Evolutionary conservation across 2,797 vertebrate species (phyloP).

Genomic region (Parauchenoglanis ngamensis): DNA sequence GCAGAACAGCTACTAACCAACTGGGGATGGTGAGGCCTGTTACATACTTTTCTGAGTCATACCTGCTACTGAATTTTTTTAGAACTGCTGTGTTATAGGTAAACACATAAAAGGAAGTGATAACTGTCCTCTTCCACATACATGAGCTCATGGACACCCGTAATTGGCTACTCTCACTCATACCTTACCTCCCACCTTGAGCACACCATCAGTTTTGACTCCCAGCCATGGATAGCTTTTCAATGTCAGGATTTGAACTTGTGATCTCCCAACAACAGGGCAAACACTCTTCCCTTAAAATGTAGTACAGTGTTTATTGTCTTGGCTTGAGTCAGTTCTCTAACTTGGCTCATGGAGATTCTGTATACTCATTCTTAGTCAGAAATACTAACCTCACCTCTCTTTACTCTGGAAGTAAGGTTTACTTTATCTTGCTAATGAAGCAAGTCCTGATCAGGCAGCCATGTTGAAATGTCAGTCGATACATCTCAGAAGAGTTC

Average conservation of each 20-base stretch:
- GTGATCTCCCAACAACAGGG: neutral
- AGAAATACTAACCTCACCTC: neutral
- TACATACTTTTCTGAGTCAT: too few relatives aligned
- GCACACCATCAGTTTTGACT: neutral
- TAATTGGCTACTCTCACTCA: neutral
- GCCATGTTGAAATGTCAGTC: slow-evolving; percentile 48
- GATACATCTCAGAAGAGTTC: slow-evolving; percentile 52
- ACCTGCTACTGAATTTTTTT: too few relatives aligned
- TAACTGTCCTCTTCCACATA: neutral
- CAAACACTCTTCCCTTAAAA: neutral
- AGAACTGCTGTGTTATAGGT: neutral
- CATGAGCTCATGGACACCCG: neutral
- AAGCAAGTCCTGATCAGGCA: slow-evolving; percentile 46
- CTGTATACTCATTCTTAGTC: neutral
- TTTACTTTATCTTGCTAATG: slow-evolving; percentile 12
- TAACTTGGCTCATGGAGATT: too few relatives aligned
- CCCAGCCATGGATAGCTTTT: neutral
- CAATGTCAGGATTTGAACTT: neutral
- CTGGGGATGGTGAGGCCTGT: neutral
- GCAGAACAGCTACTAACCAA: neutral
- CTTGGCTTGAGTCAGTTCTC: neutral
- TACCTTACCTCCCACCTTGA: neutral
- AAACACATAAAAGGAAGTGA: neutral
- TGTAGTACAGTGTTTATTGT: neutral
- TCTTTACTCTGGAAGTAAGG: neutral